Conservation (phyloP, 2,888 invertebrate genomes). For the Pseudococcus viburni region DNA sequence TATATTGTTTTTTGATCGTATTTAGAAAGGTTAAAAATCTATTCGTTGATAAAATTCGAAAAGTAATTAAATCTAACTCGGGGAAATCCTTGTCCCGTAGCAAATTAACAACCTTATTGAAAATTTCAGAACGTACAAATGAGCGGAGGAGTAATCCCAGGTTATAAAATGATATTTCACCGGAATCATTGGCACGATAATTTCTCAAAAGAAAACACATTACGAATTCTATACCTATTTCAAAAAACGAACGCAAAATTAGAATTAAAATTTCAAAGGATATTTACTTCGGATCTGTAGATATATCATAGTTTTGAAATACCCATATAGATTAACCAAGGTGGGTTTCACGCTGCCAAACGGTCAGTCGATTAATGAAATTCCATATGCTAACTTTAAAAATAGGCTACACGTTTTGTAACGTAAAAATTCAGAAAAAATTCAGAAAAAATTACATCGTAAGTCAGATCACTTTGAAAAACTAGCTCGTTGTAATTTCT, state of each 20-base stretch:
- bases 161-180: conserved; percentile 14
- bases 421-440: neutral
- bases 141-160: neutral
- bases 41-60: neutral
- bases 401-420: neutral
- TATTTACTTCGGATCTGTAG: conserved; percentile 3
- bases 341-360: neutral
- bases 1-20: neutral
- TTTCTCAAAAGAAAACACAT: neutral
- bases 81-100: neutral
- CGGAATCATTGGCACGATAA: neutral
- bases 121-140: neutral
- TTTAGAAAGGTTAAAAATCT: neutral
- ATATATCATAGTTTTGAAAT: neutral
- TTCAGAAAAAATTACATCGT: neutral
- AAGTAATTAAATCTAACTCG: neutral
- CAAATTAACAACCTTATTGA: neutral
- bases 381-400: neutral
- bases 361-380: neutral
- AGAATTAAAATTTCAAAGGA: conserved; percentile 34
- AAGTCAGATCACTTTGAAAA: no score
- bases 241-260: neutral
- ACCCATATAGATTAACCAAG: neutral
- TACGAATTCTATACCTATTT: neutral
- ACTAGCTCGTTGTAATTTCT: neutral